Evolutionary conservation across 2,888 invertebrate genomes (phyloP).

Genomic region (Dioctria linearis): DNA sequence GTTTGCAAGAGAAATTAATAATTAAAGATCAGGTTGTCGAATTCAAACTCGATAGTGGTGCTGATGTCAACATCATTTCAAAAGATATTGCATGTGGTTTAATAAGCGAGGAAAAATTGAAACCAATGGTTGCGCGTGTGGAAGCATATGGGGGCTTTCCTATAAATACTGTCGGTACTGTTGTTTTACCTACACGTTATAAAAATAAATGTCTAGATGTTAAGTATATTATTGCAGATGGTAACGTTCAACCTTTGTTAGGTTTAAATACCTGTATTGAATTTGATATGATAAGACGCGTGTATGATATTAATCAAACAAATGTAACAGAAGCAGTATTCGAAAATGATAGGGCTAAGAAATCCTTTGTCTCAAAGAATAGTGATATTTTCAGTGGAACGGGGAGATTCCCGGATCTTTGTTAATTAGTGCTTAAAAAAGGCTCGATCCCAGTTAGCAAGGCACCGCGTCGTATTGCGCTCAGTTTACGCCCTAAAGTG

Average conservation of each 20-base stretch:
- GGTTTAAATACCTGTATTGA: background rate
- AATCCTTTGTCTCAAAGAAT: conserved; percentile 11
- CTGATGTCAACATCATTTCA: background rate
- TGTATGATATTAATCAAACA: background rate
- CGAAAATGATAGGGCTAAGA: background rate
- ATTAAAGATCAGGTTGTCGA: background rate
- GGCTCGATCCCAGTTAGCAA: conserved; percentile 45
- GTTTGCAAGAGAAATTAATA: no score
- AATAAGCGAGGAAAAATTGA: background rate
- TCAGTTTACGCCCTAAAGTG: conserved; percentile 57
- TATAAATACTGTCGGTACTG: background rate
- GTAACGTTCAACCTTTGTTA: background rate
- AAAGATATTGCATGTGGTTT: background rate
- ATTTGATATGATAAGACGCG: background rate
- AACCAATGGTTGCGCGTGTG: background rate
- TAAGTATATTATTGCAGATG: background rate
- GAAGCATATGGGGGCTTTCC: background rate
- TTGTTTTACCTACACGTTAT: conserved; percentile 4
- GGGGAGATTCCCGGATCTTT: conserved; percentile 49
- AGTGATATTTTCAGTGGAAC: conserved; percentile 44
- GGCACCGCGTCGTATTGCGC: conserved; percentile 58
- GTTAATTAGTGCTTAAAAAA: conserved; percentile 41
- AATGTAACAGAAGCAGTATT: background rate
- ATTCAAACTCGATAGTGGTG: background rate
- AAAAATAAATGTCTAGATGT: background rate